Base-by-base conservation (phyloP, 2,797 vertebrate genomes). In the Paguma larvata region DNA sequence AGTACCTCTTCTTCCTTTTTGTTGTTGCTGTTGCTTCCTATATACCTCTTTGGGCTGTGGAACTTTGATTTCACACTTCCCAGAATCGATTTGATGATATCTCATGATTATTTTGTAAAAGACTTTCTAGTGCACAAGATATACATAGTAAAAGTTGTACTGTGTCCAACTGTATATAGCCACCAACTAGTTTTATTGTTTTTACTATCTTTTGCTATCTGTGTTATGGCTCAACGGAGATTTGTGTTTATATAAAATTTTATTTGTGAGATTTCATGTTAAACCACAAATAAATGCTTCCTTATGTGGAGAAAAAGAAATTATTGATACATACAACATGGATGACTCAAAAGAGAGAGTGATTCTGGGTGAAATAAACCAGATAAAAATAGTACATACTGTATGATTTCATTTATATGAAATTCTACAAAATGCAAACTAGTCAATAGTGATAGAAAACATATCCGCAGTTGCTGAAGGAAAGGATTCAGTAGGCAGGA, bases 21-120 rank as follows among this genome's bases (percentile, higher is more conserved):
- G 99, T 92, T 99, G 99, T n/a, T 99, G 98, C 97, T 99, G 99
- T 68, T 99, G 99, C 80, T 99, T 99, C 89, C 99, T 99, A 98
- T 99, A 99, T 1, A 99, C 99, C 94, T 99, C 99, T 98, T 99
- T 99, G 78, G 99, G 99, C 93, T 99, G 99, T 94, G 99, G 99
- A 97, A 99, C 99, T 99, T 99, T 99, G 94, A 99, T 99, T 98
- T 99, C 99, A 98, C 99, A 99, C 99, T 99, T 99, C 98, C 99
- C 99, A 97, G 99, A 99, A 97, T 99, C 99, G 96, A 99, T 99
- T 63, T 99, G 99, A 98, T 99, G 99, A 46, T 99, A 99, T 99
- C 99, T 99, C 98, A 56, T 21, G 53, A 56, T 56, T 56, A 56
- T 56, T 56, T 21, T 56, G 53, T 56, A 19, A 56, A 56, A 21